Base-by-base conservation (phyloP, 2,888 invertebrate species). In the Eupsilia transversa region DNA sequence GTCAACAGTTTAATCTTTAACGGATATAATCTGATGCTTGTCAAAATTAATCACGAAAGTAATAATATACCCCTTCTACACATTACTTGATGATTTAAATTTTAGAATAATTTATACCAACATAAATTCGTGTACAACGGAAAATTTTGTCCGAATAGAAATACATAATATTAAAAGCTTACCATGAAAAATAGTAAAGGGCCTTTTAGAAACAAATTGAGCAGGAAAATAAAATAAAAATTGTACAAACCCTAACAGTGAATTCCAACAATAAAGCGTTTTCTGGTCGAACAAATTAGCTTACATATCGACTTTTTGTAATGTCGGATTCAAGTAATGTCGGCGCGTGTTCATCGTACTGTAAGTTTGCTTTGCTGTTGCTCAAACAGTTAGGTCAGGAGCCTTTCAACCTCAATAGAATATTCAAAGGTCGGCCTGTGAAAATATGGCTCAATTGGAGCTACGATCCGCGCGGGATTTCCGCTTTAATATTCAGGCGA, bases 401-500 rank as follows among this genome's bases (percentile, higher is more conserved):
- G 87, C 91, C 91, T 93, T 92, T 93, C 93, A 93, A 91, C 91
- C 91, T 91, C 91, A 90, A 94, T 95, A 93, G 93, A 95, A 95
- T 95, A 95, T 95, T 95, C 94, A 95, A 92, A 93, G 93, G 93
- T 90, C 88, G 89, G 92, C 90, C 87, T 92, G 93, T 92, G 90
- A 93, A 95, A 95, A 95, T 94, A 95, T 94, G 92, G 92, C 91
- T 92, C 93, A 94, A 95, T 94, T 93, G 94, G 91, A 87, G 89
- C 88, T 87, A 88, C 92, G 94, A 92, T 91, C 91, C 93, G 87
- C 87, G 89, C 89, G 92, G 93, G 93, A 93, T 94, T 94, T 92
- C 90, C 90, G 89, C 89, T 95, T 94, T 94, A 94, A 94, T 95
- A 95, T 95, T 94, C 94, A 93, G 89, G 90, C 94, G 92, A 94